Base-by-base conservation (phyloP, 2,797 vertebrate genomes). In the Octomys mimax region DNA sequence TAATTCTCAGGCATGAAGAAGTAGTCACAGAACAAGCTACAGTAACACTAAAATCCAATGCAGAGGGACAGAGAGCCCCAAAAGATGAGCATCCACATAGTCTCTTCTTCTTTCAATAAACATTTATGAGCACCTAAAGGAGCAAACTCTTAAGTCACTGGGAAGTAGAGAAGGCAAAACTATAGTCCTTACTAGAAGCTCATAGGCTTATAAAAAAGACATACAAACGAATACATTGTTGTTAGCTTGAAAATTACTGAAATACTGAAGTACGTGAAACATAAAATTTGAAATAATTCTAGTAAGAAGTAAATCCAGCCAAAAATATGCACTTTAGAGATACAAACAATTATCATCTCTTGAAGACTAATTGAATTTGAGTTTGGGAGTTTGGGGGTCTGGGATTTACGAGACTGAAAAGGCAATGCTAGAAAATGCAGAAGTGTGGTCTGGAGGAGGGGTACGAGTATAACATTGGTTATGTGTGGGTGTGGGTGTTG, bases 1-100 rank as follows among this genome's bases (percentile, higher is more conserved):
- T 57, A 62, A 36, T 83, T 96, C 83, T 91, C 70, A 91, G 42
- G 9, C 16, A 64, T 31, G 61, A 96, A 68, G 31, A 90, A 90
- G 11, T 59, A 22, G 28, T 62, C 46, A 89, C 68, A 68, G 24
- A 87, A 78, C 21, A 83, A 64, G 49, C 39, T 46, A 77, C 8
- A 42, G 7, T 22, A 94, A 82, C 28, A 62, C 6, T 14, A 42
- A 95, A 64, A 22, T 75, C 71, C 75, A 36, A 62, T 2, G 8
- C 14, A 83, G 75, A 96, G 12, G 10, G 24, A 64, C 77, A 70
- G 33, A 75, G 6, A 16, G 10, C 24, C 26, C 18, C 19, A 36
- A 77, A 12, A 77, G 9, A 26, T 42, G n/a, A 77, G 33, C 62
- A 83, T 31, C 73, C 68, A 91, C 57, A 28, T 52, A 91, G 11